Base-by-base conservation (phyloP, 2,888 invertebrate genomes). In the Acrocyrtus sp. region DNA sequence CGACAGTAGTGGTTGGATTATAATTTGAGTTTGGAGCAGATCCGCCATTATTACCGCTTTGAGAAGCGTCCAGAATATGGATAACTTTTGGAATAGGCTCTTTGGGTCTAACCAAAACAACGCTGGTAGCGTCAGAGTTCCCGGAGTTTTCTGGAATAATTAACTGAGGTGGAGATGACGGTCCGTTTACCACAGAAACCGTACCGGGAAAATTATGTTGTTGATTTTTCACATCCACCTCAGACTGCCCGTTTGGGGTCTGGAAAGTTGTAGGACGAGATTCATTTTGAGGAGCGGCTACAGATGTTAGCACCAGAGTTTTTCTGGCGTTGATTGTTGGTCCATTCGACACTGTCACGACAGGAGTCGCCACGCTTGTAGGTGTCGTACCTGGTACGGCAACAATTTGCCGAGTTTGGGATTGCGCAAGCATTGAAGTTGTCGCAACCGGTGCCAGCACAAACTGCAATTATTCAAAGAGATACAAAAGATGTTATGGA, bases 81-180 rank as follows among this genome's bases (percentile, higher is more conserved):
- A 80, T 76, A 45, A 78, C 70, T 75, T 78, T 78, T 22, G 74
- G 70, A 41, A 70, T 50, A 43, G 74, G 29, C 58, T 78, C 75
- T 74, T 78, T 80, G 45, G 79, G 81, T 61, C 81, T 70, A 39
- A 81, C 74, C 56, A 80, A 72, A 51, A 81, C 78, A 60, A 80
- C 58, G 61, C 73, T 76, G 51, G 68, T 45, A n/a, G 70, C 61
- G 51, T 79, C 80, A 26, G 75, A 68, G 50, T 62, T 65, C 56
- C 76, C 75, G 41, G 69, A 45, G 68, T 67, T 79, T 74, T 81
- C 81, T 47, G 81, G 81, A 66, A 81, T 81, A 47, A 80, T 81
- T 29, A 81, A 74, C 67, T 81, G 81, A 39, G 81, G 81, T 68
- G 81, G 81, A 48, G 80, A 80, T 17, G 77, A 72, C 22, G 81